These are phyloP conservation scores for Protobothrops mucrosquamatus DNA, from an alignment of 2,113 vertebrate species.

Conservation along the genomic window DNA sequence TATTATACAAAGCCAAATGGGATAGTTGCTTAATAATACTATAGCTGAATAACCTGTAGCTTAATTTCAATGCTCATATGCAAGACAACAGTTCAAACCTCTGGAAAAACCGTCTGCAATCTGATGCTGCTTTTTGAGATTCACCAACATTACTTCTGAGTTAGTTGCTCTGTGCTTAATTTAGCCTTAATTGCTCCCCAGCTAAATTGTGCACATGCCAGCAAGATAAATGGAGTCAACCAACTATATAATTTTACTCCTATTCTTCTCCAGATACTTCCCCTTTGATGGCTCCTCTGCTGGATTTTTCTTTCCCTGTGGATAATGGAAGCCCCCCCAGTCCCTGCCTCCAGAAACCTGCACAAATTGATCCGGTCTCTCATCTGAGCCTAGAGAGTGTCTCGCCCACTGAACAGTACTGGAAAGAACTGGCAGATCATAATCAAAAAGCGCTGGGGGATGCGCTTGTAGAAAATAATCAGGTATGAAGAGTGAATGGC, in stretches of 20 bases:
- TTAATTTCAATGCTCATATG: not conserved
- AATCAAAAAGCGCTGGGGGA: conserved; percentile 70
- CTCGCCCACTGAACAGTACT: conserved; percentile 56
- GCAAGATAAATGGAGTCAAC: not conserved
- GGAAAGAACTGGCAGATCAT: conserved; percentile 71
- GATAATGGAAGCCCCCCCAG: conserved; percentile 59
- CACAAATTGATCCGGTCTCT: not conserved
- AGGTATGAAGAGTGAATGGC: conserved; percentile 65
- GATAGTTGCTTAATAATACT: not conserved
- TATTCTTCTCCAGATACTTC: conserved; percentile 65
- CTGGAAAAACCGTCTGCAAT: not conserved
- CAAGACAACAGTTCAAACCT: not conserved
- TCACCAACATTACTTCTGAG: not conserved
- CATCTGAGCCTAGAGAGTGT: conserved; percentile 29
- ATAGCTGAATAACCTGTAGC: not conserved
- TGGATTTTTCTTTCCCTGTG: conserved; percentile 73
- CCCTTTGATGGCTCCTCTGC: conserved; percentile 66
- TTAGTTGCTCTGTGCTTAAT: not conserved
- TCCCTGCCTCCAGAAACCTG: conserved; percentile 58
- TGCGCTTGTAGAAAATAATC: conserved; percentile 74
- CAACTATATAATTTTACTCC: not conserved
- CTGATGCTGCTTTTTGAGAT: not conserved
- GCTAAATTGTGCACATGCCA: not conserved
- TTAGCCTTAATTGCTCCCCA: not conserved
- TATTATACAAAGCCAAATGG: not conserved